phyloP scores from a whole-genome alignment of 2,888 invertebrate genomes.

The Cryptocephalus moraei region DNA sequence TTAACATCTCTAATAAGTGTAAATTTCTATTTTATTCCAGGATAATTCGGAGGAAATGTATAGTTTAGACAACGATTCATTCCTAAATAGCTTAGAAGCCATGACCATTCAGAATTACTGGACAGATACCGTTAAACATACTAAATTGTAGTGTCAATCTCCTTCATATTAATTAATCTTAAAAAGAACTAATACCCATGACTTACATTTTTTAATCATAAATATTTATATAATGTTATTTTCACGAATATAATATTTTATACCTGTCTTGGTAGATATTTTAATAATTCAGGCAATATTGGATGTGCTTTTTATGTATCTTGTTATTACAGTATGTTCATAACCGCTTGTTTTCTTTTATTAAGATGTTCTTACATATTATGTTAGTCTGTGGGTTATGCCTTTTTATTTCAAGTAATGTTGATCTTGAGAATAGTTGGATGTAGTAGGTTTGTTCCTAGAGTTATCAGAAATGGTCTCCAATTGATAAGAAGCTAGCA shows the following conservation, averaged over 20 bases:
- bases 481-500: no score
- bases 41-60: slow-evolving; percentile 92
- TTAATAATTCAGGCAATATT: neutral
- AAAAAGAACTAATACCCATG: neutral
- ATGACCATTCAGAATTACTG: slow-evolving; percentile 93
- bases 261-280: neutral
- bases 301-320: neutral
- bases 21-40: slow-evolving; percentile 43
- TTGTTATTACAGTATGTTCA: neutral
- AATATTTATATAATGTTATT: no score
- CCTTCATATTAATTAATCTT: neutral
- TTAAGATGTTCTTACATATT: no score
- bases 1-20: no score
- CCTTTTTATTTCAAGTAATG: no score
- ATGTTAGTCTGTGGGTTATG: no score
- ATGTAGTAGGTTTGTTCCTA: no score
- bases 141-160: slow-evolving; percentile 57
- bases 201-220: neutral
- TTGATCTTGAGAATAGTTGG: no score
- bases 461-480: no score
- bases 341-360: neutral
- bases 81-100: slow-evolving; percentile 84
- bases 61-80: slow-evolving; percentile 88
- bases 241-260: neutral
- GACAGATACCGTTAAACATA: slow-evolving; percentile 86